phyloP scores from a whole-genome alignment of 2,797 vertebrate genomes.

The Paramormyrops hopkinsi region DNA sequence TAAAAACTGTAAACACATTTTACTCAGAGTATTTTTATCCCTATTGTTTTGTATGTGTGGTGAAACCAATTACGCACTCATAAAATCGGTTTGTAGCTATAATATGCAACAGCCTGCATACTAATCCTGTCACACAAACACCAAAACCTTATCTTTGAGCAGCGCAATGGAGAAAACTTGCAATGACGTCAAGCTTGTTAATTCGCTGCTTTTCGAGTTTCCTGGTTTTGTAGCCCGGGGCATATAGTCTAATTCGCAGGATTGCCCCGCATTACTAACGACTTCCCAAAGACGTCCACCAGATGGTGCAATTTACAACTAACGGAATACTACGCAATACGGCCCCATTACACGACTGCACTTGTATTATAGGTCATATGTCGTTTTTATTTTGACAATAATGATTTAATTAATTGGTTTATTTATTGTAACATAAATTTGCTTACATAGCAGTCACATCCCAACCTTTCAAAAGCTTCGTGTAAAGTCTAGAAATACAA shows the following conservation, averaged over 20 bases:
- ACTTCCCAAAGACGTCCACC: not conserved
- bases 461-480: not conserved
- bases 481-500: not conserved
- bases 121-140: not conserved
- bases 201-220: not conserved
- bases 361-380: not conserved
- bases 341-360: not conserved
- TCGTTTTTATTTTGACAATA: not conserved
- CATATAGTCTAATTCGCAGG: not conserved
- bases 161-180: not conserved
- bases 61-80: not conserved
- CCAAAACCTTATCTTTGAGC: not conserved
- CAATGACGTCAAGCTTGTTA: not conserved
- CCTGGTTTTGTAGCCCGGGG: not conserved
- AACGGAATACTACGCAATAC: not conserved
- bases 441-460: not conserved
- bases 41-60: not conserved
- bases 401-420: not conserved
- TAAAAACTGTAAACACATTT: not conserved
- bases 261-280: not conserved
- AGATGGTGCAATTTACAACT: not conserved
- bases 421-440: not conserved
- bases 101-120: not conserved
- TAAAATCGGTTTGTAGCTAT: not conserved
- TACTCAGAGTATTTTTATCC: not conserved